These are phyloP conservation scores for Gavialis gangeticus DNA, from an alignment of 2,113 vertebrate species.

Conservation along the genomic window DNA sequence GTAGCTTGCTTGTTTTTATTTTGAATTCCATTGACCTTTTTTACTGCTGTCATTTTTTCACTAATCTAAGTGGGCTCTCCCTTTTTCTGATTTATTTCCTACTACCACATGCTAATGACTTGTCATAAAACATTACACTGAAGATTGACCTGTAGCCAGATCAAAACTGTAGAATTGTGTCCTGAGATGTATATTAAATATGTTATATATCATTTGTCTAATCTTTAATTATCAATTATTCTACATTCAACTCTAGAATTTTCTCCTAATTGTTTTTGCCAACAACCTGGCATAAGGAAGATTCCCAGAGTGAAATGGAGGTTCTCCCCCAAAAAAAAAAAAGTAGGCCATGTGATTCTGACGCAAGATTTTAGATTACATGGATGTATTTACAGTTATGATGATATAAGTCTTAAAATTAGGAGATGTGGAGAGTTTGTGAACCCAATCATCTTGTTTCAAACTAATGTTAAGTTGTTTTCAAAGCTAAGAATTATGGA, in stretches of 20 bases:
- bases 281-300: neutral
- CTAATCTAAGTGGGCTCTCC: neutral
- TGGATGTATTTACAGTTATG: neutral
- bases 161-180: neutral
- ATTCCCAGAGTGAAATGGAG: neutral
- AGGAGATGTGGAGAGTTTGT: neutral
- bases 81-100: neutral
- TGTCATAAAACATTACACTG: neutral
- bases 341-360: neutral
- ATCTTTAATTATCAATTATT: no score
- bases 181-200: neutral
- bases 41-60: neutral
- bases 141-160: neutral
- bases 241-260: neutral
- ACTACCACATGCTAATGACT: fast-evolving
- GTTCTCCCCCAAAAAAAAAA: neutral
- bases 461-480: neutral
- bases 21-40: neutral
- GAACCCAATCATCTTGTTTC: neutral
- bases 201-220: no score
- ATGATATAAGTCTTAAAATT: neutral
- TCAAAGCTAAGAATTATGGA: neutral
- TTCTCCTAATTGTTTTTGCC: neutral
- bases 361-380: neutral
- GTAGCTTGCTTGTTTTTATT: neutral